Conservation (phyloP, 2,888 invertebrate species). For the Periphyllus acericola region DNA sequence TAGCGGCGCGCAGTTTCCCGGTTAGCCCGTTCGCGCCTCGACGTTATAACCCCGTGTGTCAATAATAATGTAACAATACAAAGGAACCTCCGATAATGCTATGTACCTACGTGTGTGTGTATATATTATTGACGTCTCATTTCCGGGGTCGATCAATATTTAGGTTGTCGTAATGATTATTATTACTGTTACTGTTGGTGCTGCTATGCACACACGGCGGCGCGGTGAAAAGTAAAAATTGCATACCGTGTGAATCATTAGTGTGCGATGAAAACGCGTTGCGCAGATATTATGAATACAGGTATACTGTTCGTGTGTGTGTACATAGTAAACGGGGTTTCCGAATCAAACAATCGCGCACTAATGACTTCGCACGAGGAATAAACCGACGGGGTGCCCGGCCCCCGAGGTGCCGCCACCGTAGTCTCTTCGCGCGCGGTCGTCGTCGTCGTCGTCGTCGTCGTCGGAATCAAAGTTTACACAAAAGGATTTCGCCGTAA, state of each 20-base stretch:
- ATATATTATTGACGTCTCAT: constrained; percentile 53
- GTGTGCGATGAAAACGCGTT: constrained; percentile 8
- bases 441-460: not conserved
- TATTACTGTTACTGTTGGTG: constrained; percentile 17
- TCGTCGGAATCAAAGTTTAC: constrained; percentile 48
- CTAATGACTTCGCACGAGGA: constrained; percentile 60
- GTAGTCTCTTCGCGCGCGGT: not conserved
- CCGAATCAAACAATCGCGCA: constrained; percentile 49
- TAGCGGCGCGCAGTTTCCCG: not conserved
- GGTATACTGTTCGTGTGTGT: not conserved
- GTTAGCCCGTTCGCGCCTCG: constrained; percentile 37
- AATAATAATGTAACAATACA: not conserved
- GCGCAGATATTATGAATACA: not conserved
- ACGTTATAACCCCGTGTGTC: not conserved
- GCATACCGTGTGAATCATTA: constrained; percentile 60
- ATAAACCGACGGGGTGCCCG: constrained; percentile 31
- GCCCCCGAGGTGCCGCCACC: constrained; percentile 11
- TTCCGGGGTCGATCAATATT: constrained; percentile 62
- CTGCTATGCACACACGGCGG: not conserved
- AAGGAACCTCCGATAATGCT: not conserved
- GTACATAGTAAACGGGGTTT: constrained; percentile 50
- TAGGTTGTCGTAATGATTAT: constrained; percentile 59
- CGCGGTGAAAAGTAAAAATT: constrained; percentile 8
- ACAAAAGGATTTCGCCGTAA: constrained; percentile 1
- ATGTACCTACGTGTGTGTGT: not conserved